Evolutionary conservation across 2,888 invertebrate species (phyloP).

Genomic region (Aleiodes testaceus): DNA sequence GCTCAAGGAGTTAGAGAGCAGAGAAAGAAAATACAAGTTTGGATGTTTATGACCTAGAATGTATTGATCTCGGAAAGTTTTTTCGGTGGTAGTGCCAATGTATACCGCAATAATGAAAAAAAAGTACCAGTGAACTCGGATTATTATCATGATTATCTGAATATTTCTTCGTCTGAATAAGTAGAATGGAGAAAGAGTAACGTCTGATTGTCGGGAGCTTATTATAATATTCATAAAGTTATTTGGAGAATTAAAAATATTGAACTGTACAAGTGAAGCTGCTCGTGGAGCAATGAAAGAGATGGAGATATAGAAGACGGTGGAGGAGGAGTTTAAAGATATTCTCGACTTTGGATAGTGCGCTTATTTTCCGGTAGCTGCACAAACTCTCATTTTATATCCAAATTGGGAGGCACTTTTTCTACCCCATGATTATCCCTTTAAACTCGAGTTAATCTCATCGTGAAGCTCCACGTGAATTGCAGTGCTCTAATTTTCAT

Average conservation of each 20-base stretch:
- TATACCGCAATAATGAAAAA: background rate
- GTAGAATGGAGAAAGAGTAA: background rate
- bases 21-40: slow-evolving; percentile 7
- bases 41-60: background rate
- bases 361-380: slow-evolving; percentile 43
- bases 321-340: background rate
- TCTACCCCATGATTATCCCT: slow-evolving; percentile 9
- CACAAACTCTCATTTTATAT: slow-evolving; percentile 40
- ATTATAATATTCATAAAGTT: slow-evolving; percentile 41
- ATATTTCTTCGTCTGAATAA: background rate
- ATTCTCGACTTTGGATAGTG: slow-evolving; percentile 21
- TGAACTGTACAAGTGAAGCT: background rate
- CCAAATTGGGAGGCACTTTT: slow-evolving; percentile 38
- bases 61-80: slow-evolving; percentile 1
- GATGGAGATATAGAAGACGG: background rate
- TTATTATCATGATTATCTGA: background rate
- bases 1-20: slow-evolving; percentile 3
- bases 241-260: slow-evolving; percentile 18
- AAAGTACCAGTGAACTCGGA: background rate
- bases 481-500: slow-evolving; percentile 1
- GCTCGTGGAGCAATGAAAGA: background rate
- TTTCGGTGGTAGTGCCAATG: background rate
- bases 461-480: background rate
- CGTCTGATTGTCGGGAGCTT: slow-evolving; percentile 9
- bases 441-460: background rate